Evolutionary conservation across 2,888 invertebrate species (phyloP).

Genomic region (Scrobipalpa costella): DNA sequence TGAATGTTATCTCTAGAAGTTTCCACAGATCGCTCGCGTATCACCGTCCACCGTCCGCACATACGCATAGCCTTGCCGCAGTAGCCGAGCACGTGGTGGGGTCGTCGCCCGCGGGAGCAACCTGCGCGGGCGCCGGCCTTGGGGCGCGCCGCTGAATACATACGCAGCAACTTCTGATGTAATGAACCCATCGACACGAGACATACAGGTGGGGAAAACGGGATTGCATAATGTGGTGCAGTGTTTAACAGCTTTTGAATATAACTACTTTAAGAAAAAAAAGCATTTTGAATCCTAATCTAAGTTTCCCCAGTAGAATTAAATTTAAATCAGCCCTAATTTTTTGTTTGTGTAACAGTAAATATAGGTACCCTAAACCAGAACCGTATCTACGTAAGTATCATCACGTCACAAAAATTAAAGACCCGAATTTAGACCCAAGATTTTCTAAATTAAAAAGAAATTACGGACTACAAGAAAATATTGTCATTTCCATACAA

Average conservation of each 20-base stretch:
- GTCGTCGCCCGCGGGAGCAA: constrained; percentile 40
- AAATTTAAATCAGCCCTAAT: too few species aligned
- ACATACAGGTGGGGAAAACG: background rate
- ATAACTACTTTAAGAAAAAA: background rate
- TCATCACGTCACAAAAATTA: too few species aligned
- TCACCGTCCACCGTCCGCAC: background rate
- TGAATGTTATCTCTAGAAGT: background rate
- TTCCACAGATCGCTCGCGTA: background rate
- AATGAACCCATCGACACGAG: background rate
- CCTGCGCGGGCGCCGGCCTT: constrained; percentile 43
- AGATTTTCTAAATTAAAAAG: too few species aligned
- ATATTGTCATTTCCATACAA: too few species aligned
- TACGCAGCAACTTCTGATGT: too few species aligned
- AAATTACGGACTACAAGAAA: too few species aligned
- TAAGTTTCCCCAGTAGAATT: too few species aligned
- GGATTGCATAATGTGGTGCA: background rate
- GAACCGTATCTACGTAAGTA: too few species aligned
- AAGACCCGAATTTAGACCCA: too few species aligned
- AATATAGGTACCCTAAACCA: too few species aligned
- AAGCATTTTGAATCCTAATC: too few species aligned
- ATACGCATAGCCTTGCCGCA: background rate
- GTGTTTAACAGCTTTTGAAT: background rate
- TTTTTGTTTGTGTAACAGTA: too few species aligned
- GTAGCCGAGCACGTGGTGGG: constrained; percentile 38
- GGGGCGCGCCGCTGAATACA: constrained; percentile 34